Percentiles rank a stretch among this genome's conserved stretches.
phyloP scores from a whole-genome alignment of 2,888 invertebrate genomes.

The Parelbella ahira region DNA sequence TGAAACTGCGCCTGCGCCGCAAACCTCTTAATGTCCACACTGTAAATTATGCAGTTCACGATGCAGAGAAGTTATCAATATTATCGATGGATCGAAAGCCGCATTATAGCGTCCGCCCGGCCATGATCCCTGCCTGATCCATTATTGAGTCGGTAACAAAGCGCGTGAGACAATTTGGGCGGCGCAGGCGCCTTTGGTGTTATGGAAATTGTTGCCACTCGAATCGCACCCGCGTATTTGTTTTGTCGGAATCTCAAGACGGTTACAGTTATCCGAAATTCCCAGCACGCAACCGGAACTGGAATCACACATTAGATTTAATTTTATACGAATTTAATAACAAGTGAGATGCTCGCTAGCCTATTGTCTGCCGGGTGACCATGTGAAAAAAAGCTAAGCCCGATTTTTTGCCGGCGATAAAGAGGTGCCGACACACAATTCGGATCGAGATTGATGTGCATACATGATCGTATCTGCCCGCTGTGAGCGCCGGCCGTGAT shows the following conservation, averaged over 20 bases:
- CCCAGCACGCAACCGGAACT: constrained; percentile 76
- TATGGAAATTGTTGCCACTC: constrained; percentile 28
- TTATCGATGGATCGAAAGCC: constrained; percentile 51
- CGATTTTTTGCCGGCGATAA: constrained; percentile 69
- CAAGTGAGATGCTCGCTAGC: constrained; percentile 63
- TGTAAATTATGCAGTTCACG: constrained; percentile 66
- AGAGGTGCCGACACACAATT: constrained; percentile 76
- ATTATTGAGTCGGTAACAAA: constrained; percentile 12
- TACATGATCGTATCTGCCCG: constrained; percentile 64
- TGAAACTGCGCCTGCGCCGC: constrained; percentile 46
- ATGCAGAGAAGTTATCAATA: constrained; percentile 56
- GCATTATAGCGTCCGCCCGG: constrained; percentile 29
- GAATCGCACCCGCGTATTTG: constrained; percentile 28
- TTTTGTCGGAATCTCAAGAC: constrained; percentile 42
- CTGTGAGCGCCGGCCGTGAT: constrained; percentile 55
- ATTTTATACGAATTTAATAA: constrained; percentile 81
- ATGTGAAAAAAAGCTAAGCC: constrained; percentile 65
- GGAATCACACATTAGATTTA: constrained; percentile 78
- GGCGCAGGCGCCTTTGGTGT: constrained; percentile 8
- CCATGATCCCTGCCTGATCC: constrained; percentile 4
- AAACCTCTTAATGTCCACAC: constrained; percentile 43
- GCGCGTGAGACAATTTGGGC: constrained; percentile 20
- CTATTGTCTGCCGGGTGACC: constrained; percentile 64
- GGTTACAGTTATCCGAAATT: constrained; percentile 61
- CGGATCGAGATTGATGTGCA: constrained; percentile 71